A percentile compares a stretch with the other conserved stretches of the same genome.
Conservation (phyloP, 2,888 invertebrate species). For the Aleiodes testaceus region DNA sequence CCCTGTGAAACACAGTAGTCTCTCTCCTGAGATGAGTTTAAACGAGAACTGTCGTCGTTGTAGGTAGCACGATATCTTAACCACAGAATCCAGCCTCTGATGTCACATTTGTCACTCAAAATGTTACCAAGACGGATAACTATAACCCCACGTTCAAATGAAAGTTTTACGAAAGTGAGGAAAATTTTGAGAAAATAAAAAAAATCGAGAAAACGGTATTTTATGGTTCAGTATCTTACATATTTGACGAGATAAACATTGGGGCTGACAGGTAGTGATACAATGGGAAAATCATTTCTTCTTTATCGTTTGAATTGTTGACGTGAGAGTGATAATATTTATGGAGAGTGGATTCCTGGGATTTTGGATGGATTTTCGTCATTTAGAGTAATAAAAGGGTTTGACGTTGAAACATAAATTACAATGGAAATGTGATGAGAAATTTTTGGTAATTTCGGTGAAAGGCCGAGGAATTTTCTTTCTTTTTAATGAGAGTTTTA, state of each 20-base stretch:
- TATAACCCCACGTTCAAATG: conserved; percentile 12
- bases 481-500: no score
- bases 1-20: conserved; percentile 25
- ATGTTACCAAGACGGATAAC: not conserved
- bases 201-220: conserved; percentile 3
- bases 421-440: no score
- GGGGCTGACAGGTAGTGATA: conserved; percentile 4
- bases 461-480: no score
- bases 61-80: conserved; percentile 23
- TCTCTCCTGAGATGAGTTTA: conserved; percentile 3
- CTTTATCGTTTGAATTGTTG: not conserved
- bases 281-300: not conserved
- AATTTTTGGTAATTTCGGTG: no score
- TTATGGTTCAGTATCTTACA: not conserved
- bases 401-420: no score
- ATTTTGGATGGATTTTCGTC: not conserved
- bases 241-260: conserved; percentile 15
- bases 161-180: no score
- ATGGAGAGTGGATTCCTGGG: conserved; percentile 10
- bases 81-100: conserved; percentile 10
- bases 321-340: conserved; percentile 21
- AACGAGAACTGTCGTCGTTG: conserved; percentile 3
- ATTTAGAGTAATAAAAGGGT: no score
- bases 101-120: conserved; percentile 26
- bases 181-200: not conserved